phyloP scores from a whole-genome alignment of 2,797 vertebrate genomes.

The Philypnodon macrostomus region DNA sequence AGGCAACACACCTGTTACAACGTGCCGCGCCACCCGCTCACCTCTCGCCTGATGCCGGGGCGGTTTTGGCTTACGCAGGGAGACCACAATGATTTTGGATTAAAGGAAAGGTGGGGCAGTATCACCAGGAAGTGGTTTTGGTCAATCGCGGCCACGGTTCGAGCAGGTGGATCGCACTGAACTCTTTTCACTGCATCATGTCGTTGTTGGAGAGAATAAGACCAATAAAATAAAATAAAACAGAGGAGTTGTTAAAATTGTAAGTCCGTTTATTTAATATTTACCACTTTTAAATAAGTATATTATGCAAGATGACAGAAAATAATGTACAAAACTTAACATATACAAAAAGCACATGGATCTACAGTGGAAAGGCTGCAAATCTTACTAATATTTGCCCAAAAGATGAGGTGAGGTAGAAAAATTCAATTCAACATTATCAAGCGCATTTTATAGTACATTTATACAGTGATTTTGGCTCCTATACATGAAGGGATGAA shows the following conservation, averaged over 20 bases:
- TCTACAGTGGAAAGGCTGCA: slow-evolving; percentile 54
- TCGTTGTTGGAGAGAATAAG: not conserved
- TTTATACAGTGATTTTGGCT: slow-evolving; percentile 48
- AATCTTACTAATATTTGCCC: slow-evolving; percentile 61
- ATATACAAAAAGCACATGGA: slow-evolving; percentile 45
- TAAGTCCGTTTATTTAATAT: slow-evolving; percentile 58
- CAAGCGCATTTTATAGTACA: slow-evolving; percentile 53
- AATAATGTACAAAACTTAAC: slow-evolving; percentile 46
- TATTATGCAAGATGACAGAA: slow-evolving; percentile 39
- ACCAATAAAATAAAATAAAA: slow-evolving; percentile 18
- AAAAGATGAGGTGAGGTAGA: slow-evolving; percentile 86
- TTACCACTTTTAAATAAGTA: slow-evolving; percentile 74
- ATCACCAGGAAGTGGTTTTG: slow-evolving; percentile 60
- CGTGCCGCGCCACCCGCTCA: slow-evolving; percentile 12
- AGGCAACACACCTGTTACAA: slow-evolving; percentile 70
- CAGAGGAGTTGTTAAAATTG: slow-evolving; percentile 48
- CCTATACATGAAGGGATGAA: slow-evolving; percentile 32
- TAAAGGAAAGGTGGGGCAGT: slow-evolving; percentile 55
- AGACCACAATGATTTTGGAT: slow-evolving; percentile 61
- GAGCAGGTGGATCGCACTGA: slow-evolving; percentile 48
- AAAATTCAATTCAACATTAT: slow-evolving; percentile 69
- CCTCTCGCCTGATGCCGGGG: slow-evolving; percentile 18
- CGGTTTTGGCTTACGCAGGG: slow-evolving; percentile 43
- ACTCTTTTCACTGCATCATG: not conserved
- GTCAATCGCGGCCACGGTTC: slow-evolving; percentile 14